Percentiles rank a stretch among this genome's conserved stretches.
phyloP scores from a whole-genome alignment of 2,797 vertebrate species.

The Vultur gryphus region DNA sequence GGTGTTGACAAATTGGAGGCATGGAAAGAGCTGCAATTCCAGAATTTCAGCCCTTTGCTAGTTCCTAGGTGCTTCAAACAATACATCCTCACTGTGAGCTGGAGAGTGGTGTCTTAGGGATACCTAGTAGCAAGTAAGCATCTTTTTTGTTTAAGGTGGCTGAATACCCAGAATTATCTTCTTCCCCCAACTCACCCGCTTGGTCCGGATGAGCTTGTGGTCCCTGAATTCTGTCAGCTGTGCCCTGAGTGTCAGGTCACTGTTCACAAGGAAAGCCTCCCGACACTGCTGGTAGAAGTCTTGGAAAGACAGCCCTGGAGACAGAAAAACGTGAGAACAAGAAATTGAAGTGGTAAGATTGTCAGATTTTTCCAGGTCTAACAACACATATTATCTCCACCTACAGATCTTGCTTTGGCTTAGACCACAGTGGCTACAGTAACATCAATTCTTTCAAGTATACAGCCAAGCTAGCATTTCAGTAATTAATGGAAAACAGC shows the following conservation, averaged over 20 bases:
- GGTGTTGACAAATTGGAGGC: neutral
- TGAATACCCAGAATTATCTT: neutral
- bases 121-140: neutral
- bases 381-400: neutral
- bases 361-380: neutral
- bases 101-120: neutral
- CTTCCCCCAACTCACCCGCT: conserved; percentile 78
- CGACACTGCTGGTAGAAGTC: conserved; percentile 98
- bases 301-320: conserved; percentile 92
- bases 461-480: neutral
- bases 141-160: neutral
- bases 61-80: neutral
- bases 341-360: neutral
- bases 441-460: neutral
- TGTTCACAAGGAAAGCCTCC: conserved; percentile 95
- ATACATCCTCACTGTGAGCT: neutral
- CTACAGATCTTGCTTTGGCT: neutral
- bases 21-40: neutral
- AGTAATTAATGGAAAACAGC: neutral
- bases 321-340: neutral
- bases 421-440: neutral
- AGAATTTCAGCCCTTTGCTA: neutral
- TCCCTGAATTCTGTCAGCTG: conserved; percentile 97
- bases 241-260: conserved; percentile 92
- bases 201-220: conserved; percentile 93